Conservation (phyloP, 2,888 invertebrate species). For the Drosophila sordidula region DNA sequence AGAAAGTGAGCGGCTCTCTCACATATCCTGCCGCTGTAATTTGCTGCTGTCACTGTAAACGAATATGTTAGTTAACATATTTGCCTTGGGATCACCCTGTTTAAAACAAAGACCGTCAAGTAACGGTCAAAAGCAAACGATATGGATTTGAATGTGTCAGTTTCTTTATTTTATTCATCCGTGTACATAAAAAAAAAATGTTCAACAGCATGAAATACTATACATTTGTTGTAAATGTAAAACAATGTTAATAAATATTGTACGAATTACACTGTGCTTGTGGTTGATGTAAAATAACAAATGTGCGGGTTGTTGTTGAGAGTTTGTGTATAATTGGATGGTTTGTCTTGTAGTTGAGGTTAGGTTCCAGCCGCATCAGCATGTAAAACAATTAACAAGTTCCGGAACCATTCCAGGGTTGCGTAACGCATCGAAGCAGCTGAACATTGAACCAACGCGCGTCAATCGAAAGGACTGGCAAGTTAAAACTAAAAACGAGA, state of each 20-base stretch:
- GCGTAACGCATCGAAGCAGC: slow-evolving; percentile 37
- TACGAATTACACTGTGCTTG: slow-evolving; percentile 55
- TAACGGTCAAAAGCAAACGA: slow-evolving; percentile 17
- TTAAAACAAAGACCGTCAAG: background rate
- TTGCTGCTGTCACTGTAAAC: slow-evolving; percentile 12
- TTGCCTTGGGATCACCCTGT: slow-evolving; percentile 23
- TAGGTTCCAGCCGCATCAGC: slow-evolving; percentile 61
- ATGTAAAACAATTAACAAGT: slow-evolving; percentile 74
- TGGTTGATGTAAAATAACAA: slow-evolving; percentile 41
- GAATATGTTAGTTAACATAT: slow-evolving; percentile 22
- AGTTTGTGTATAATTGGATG: slow-evolving; percentile 24
- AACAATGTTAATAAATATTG: slow-evolving; percentile 75
- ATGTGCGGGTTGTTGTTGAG: slow-evolving; percentile 30
- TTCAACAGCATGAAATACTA: slow-evolving; percentile 71
- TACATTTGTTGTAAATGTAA: slow-evolving; percentile 67
- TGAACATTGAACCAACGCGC: slow-evolving; percentile 40
- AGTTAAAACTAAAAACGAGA: slow-evolving; percentile 81
- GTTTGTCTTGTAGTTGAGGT: slow-evolving; percentile 45
- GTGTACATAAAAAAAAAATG: slow-evolving; percentile 63
- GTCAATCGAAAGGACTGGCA: slow-evolving; percentile 72
- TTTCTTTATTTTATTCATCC: slow-evolving; percentile 75
- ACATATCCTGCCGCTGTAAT: slow-evolving; percentile 15
- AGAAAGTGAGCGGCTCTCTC: slow-evolving; percentile 18
- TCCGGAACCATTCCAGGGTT: slow-evolving; percentile 68
- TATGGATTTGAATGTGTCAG: slow-evolving; percentile 63